Evolutionary conservation across 2,797 vertebrate species (phyloP), one percentile per base, ranked within the genome.

Genomic region (Crocidura indochinensis): DNA sequence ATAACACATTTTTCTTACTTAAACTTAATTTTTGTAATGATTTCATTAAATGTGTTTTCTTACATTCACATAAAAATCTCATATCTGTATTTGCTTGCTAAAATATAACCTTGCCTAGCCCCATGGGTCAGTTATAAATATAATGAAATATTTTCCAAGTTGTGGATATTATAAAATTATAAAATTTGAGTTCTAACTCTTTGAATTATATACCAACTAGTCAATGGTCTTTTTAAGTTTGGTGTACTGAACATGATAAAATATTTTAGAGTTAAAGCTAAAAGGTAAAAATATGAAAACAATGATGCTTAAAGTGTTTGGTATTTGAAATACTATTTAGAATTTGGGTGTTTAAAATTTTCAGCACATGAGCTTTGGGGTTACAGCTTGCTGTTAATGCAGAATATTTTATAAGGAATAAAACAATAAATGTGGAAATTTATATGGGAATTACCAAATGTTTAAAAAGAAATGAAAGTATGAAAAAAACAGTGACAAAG

Each of bases 11-110:
- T 74, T n/a, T 79, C 44, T 27, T 19, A 46, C n/a, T 31, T 80
- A 24, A 62, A 44, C 72, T 82, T 78, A 53, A 80, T 64, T 84
- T 93, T 73, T 83, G n/a, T 38, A 73, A 10, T 62, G 27, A 65
- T 64, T 84, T 75, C 38, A 68, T 44, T 60, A 49, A 17, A 71
- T 56, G 19, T 38, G 15, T 38, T 38, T 38, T 82, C 53, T 38
- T 20, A 60, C 24, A n/a, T 46, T 75, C 68, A 8, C 12, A 22
- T 64, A 1, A 4, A 71, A 71, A 29, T 74, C 56, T 20, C 38
- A 38, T 19, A 10, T 27, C 68, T 60, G 15, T 90, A 38, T 90
- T 82, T 76, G 31, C 65, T 77, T 38, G 27, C 19, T 38, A 0
- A 22, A 79, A 51, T 12, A 31, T 69, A 7, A 24, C 38, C 38